A percentile compares a stretch with the other conserved stretches of the same genome.
These are phyloP conservation scores for Notocelia uddmanniana DNA, from an alignment of 2,888 invertebrate species.

Conservation along the genomic window DNA sequence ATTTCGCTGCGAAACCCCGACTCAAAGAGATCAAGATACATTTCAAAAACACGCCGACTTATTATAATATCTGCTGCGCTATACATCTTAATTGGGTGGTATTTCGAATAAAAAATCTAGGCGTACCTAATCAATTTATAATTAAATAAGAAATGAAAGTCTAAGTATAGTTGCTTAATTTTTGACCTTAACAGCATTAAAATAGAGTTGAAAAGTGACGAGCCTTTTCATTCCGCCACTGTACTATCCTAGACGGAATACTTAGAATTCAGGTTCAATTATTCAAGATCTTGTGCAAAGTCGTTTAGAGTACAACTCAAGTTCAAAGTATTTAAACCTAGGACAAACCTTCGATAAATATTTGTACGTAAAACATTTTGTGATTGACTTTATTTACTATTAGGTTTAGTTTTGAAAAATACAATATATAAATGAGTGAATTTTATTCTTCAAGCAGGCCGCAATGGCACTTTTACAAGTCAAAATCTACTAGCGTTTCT, in stretches of 20 bases:
- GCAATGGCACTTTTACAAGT: too few relatives aligned
- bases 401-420: too few relatives aligned
- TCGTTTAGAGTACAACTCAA: not conserved
- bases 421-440: too few relatives aligned
- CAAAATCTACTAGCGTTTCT: too few relatives aligned
- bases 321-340: not conserved
- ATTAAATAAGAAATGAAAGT: not conserved
- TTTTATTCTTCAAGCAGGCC: too few relatives aligned
- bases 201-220: too few relatives aligned
- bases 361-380: not conserved
- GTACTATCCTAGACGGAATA: not conserved
- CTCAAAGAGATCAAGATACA: constrained; percentile 55
- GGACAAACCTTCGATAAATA: not conserved
- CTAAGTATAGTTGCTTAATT: too few relatives aligned
- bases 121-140: not conserved
- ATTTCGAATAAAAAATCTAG: not conserved
- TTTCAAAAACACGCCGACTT: constrained; percentile 49
- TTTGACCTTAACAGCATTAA: too few relatives aligned
- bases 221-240: too few relatives aligned
- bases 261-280: not conserved
- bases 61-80: constrained; percentile 14
- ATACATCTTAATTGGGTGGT: constrained; percentile 9
- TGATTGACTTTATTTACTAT: not conserved
- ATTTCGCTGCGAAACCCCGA: constrained; percentile 54
- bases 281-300: not conserved